Conservation (phyloP, 2,113 vertebrate species). For the Zootoca vivipara region DNA sequence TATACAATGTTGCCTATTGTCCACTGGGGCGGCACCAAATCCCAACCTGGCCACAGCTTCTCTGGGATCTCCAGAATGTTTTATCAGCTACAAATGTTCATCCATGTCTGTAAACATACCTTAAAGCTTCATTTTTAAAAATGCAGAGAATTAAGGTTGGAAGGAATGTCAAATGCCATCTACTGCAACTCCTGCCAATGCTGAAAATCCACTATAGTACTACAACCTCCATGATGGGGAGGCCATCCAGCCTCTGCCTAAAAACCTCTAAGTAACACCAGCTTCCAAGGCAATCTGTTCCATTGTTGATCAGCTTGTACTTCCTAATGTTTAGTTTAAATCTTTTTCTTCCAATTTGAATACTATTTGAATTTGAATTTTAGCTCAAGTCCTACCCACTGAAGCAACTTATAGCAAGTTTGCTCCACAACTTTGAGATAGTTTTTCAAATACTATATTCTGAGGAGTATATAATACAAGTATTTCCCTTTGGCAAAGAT, state of each 20-base stretch:
- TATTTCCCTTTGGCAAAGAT: accelerated
- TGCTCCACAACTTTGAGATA: no score
- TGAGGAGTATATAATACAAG: accelerated
- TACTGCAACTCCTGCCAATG: background rate
- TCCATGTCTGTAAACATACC: no score
- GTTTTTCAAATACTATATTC: no score
- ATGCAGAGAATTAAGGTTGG: background rate
- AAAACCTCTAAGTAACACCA: background rate
- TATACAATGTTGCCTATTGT: background rate
- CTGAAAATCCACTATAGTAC: background rate
- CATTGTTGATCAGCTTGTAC: no score
- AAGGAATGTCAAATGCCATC: background rate
- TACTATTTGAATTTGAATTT: no score
- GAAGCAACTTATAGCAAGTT: no score
- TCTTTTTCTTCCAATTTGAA: no score
- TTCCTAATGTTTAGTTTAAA: no score
- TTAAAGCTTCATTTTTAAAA: no score
- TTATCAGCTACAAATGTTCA: no score
- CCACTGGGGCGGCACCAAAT: background rate
- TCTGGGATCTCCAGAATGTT: no score
- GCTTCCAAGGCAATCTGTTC: background rate
- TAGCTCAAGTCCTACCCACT: no score
- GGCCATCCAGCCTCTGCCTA: background rate
- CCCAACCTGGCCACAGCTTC: background rate
- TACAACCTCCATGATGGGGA: background rate